Base-by-base conservation (phyloP, 2,113 vertebrate genomes). In the Atherinomorus stipes region DNA sequence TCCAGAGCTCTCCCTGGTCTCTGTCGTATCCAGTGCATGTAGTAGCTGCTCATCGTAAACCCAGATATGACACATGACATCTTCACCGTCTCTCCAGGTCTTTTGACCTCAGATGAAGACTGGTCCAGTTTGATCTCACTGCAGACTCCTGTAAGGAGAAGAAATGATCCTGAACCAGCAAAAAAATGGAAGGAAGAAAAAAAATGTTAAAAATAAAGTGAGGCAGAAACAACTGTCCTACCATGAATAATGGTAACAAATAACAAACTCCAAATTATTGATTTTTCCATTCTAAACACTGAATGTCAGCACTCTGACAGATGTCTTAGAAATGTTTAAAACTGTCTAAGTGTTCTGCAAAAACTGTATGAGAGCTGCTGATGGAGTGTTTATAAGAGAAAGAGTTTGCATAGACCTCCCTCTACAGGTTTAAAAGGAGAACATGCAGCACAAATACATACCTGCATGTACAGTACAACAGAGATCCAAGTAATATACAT, bases 11-110 rank as follows among this genome's bases (percentile, higher is more conserved):
- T 47, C 3, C 78, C 83, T 37, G 83, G 52, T 16, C 25, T 51
- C 63, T 86, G 87, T 31, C 64, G n/a, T 10, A 88, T 62, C 85
- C 79, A 91, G 25, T 53, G 0, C 18, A 88, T 83, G 1, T 4
- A 0, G 31, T n/a, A n/a, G n/a, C n/a, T n/a, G n/a, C n/a, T n/a
- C 28, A 75, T 52, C 10, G 0, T 0, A 31, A 1, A 81, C 0
- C 59, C 64, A 37, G 78, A 81, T 15, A 10, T 76, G 28, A 34
- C 6, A 56, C 73, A 81, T 25, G 79, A 76, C 40, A 81, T 66
- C 66, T 71, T 81, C 34, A 72, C 53, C 57, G 42, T 81, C 7
- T 75, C 72, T 65, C 53, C 47, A 49, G 71, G 59, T 69, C 59
- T 70, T 47, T 70, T 58, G 25, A 63, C 37, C 42, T 69, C 52